These are phyloP conservation scores for Riparia riparia DNA, from an alignment of 2,113 vertebrate genomes.

Conservation along the genomic window DNA sequence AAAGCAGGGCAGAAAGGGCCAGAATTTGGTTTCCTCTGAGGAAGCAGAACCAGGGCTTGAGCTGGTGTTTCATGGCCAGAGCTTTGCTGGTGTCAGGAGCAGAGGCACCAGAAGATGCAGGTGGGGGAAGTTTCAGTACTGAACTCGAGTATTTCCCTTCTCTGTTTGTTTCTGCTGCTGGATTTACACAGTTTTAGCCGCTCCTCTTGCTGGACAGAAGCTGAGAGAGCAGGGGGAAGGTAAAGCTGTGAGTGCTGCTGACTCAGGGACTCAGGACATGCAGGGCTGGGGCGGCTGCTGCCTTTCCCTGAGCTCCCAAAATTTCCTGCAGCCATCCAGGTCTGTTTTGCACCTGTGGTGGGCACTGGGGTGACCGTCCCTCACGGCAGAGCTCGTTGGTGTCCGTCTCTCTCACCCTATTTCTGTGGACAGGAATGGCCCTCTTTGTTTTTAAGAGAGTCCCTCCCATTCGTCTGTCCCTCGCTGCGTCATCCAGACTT, in stretches of 20 bases:
- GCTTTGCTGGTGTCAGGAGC: neutral
- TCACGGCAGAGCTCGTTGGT: accelerated
- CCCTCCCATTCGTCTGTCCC: neutral
- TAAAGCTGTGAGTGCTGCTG: neutral
- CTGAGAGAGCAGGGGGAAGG: neutral
- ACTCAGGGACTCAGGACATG: accelerated
- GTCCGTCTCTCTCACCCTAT: accelerated
- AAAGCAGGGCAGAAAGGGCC: neutral
- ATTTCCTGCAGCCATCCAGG: neutral
- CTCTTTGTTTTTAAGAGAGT: constrained; percentile 22
- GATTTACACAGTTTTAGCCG: accelerated
- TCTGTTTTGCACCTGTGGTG: accelerated
- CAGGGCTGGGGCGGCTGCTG: neutral
- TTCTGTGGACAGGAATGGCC: neutral
- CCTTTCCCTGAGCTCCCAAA: neutral
- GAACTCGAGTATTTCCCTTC: accelerated
- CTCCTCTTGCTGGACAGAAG: neutral
- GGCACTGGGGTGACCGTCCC: accelerated
- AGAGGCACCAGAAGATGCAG: neutral
- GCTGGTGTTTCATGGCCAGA: accelerated
- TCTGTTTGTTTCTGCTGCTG: neutral
- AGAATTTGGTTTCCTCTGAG: neutral
- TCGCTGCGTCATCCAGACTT: neutral
- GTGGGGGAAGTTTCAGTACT: accelerated
- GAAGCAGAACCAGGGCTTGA: neutral